Conservation (phyloP, 2,888 invertebrate genomes). For the Polydrusus cervinus region DNA sequence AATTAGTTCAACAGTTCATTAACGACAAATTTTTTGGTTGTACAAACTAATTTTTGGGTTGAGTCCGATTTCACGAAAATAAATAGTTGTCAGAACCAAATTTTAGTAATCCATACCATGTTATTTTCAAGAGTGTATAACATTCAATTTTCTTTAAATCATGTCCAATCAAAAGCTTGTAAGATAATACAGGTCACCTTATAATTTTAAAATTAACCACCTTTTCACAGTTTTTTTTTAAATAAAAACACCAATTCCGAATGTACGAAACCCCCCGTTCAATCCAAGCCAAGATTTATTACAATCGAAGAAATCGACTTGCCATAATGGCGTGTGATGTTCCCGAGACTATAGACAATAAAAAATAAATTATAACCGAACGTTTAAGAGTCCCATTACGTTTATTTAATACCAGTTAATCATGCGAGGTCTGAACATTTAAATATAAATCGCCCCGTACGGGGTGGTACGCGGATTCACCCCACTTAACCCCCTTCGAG, state of each 20-base stretch:
- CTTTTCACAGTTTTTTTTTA: background rate
- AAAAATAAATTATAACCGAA: conserved; percentile 72
- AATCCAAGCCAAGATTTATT: conserved; percentile 63
- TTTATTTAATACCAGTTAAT: conserved; percentile 72
- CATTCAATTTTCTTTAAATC: too few species aligned
- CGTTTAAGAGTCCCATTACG: conserved; percentile 70
- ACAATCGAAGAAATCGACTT: conserved; percentile 67
- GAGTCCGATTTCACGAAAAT: too few species aligned
- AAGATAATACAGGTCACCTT: too few species aligned
- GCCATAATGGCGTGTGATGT: conserved; percentile 69
- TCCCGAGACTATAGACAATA: conserved; percentile 69
- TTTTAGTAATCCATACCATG: too few species aligned
- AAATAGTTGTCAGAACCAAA: too few species aligned
- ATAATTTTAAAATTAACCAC: background rate
- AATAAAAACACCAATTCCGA: background rate
- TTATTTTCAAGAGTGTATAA: too few species aligned
- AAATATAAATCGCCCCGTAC: conserved; percentile 72
- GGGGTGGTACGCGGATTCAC: conserved; percentile 68
- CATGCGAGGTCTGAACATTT: conserved; percentile 70
- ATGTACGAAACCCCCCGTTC: conserved; percentile 14
- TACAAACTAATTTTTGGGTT: too few species aligned
- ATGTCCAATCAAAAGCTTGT: too few species aligned
- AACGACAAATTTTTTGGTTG: too few species aligned
- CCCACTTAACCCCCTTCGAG: conserved; percentile 36
- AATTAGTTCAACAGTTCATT: too few species aligned